Evolutionary conservation across 2,113 vertebrate genomes (phyloP).

Genomic region (Oceanites oceanicus): DNA sequence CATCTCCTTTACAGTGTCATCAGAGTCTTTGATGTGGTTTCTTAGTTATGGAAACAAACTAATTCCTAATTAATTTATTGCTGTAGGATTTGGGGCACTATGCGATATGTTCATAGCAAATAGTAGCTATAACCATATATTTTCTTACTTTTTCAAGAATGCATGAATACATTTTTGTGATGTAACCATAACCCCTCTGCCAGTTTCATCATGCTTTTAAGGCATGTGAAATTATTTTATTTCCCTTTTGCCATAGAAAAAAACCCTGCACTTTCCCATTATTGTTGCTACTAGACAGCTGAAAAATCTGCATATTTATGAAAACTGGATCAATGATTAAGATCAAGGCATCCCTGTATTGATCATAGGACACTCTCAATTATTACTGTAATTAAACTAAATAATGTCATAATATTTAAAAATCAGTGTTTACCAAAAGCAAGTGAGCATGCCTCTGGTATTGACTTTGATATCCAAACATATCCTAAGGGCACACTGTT

Average conservation of each 20-base stretch:
- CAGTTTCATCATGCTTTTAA: neutral
- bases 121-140: neutral
- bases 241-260: neutral
- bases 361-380: neutral
- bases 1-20: neutral
- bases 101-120: neutral
- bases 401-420: neutral
- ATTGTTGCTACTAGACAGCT: neutral
- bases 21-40: neutral
- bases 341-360: neutral
- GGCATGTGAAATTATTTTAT: neutral
- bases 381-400: neutral
- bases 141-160: neutral
- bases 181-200: neutral
- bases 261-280: neutral
- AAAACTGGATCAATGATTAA: slow-evolving; percentile 5
- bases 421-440: neutral
- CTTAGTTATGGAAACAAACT: neutral
- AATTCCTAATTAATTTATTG: neutral
- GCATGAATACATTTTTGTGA: neutral
- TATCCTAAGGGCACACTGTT: neutral
- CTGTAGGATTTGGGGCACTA: neutral
- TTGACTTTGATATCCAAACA: slow-evolving; percentile 6
- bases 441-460: neutral
- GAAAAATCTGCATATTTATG: slow-evolving; percentile 4